Conservation (phyloP, 2,888 invertebrate species). For the Scrobipalpa atriplicella region DNA sequence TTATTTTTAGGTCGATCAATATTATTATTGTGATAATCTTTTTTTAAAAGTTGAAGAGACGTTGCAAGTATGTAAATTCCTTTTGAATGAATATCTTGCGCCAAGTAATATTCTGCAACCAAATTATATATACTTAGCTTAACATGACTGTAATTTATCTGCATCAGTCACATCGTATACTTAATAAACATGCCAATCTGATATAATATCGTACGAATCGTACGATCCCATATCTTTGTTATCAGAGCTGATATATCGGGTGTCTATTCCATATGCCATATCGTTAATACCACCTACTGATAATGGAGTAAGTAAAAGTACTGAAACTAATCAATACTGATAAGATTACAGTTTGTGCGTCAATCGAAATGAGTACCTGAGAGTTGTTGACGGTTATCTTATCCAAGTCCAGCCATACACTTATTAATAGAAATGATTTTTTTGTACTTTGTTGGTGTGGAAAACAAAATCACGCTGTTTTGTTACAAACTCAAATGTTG, state of each 20-base stretch:
- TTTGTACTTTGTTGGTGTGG: background rate
- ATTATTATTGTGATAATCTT: too few species aligned
- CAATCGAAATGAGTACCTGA: constrained; percentile 34
- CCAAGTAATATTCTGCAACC: too few species aligned
- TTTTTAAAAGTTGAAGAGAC: too few species aligned
- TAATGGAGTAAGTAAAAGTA: constrained; percentile 20
- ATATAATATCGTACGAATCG: constrained; percentile 15
- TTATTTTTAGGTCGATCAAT: too few species aligned
- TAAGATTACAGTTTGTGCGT: constrained; percentile 41
- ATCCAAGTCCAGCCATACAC: constrained; percentile 36
- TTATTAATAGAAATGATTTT: constrained; percentile 36
- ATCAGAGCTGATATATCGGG: background rate
- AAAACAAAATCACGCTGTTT: background rate
- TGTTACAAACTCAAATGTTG: background rate
- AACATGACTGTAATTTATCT: background rate
- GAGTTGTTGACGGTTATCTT: constrained; percentile 32
- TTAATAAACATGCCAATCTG: constrained; percentile 4
- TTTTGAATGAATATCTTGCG: too few species aligned
- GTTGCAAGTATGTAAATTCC: too few species aligned
- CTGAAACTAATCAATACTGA: constrained; percentile 31
- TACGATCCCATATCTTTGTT: constrained; percentile 3
- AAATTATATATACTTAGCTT: too few species aligned
- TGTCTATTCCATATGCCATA: background rate
- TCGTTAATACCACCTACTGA: constrained; percentile 13
- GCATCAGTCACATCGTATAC: background rate